Conservation (phyloP, 2,113 vertebrate species). For the Poeciliopsis occidentalis region DNA sequence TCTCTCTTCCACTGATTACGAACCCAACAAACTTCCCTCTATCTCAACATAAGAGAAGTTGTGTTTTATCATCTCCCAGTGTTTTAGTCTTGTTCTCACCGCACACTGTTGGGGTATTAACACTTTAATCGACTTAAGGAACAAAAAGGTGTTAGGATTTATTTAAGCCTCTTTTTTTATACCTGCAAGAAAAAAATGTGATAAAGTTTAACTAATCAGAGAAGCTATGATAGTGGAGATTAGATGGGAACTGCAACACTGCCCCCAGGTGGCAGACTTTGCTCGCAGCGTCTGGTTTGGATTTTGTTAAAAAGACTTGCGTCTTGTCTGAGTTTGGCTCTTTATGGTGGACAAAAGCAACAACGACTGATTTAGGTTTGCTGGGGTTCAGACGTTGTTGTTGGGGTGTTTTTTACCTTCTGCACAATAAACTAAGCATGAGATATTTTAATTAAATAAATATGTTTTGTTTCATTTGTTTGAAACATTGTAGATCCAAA, state of each 20-base stretch:
- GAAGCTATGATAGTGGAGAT: conserved; percentile 11
- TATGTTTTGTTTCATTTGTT: too few relatives aligned
- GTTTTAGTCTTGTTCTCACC: conserved; percentile 43
- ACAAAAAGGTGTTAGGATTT: conserved; percentile 52
- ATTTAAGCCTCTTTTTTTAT: conserved; percentile 28
- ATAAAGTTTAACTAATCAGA: conserved; percentile 54
- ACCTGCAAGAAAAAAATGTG: conserved; percentile 24
- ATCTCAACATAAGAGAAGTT: conserved; percentile 10
- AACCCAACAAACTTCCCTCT: conserved; percentile 10
- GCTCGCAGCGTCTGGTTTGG: conserved; percentile 1
- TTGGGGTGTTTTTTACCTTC: too few relatives aligned
- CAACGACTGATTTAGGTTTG: neutral
- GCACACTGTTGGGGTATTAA: conserved; percentile 39
- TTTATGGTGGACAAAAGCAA: neutral
- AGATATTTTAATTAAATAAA: too few relatives aligned
- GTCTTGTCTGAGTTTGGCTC: neutral
- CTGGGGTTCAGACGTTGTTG: too few relatives aligned
- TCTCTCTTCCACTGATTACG: conserved; percentile 30
- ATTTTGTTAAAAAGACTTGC: neutral
- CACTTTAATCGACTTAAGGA: conserved; percentile 47
- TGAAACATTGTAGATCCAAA: too few relatives aligned
- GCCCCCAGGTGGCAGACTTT: conserved; percentile 63
- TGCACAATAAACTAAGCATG: too few relatives aligned
- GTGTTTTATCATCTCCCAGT: conserved; percentile 15
- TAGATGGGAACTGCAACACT: conserved; percentile 67